Base-by-base conservation (phyloP, 2,797 vertebrate genomes). In the Bradypodion pumilum region DNA sequence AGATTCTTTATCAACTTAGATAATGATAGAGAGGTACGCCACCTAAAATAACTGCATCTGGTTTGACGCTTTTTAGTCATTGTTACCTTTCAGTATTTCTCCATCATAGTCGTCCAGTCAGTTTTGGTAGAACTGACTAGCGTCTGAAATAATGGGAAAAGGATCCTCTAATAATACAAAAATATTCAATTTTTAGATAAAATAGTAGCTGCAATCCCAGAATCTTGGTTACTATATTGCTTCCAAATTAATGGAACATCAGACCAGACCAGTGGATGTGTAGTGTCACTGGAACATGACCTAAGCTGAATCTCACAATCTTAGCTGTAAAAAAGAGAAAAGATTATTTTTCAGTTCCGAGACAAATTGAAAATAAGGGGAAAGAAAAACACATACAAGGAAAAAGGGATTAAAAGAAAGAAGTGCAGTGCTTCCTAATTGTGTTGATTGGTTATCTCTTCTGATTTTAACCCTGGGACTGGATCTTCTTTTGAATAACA, bases 401-500 rank as follows among this genome's bases (percentile, higher is more conserved):
- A 32, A 42, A 87, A 85, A 16, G 19, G 15, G 5, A 59, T 76
- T 72, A 29, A 76, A 32, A 46, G 42, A 16, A 23, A n/a, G 32
- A 86, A 85, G 62, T 37, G 63, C 56, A 82, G 90, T 80, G 40
- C 78, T 65, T 21, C 10, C 76, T 23, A 52, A 21, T 40, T n/a
- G 21, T n/a, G 60, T 32, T 73, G 82, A 40, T 78, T 76, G 63
- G 80, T 79, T 81, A 27, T 85, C 15, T 2, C 44, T 87, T 87
- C 27, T n/a, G 59, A 60, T 86, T 92, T 80, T 59, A 80, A 10
- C 66, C 63, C 23, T 52, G 27, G 42, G 35, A 44, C 32, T 59
- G 16, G 12, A 4, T 62, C 32, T 74, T 74, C 49, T 37, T 80
- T 42, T 70, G 66, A 70, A 70, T 29, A 29, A 37, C 42, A 66